Base-by-base conservation (phyloP, 2,888 invertebrate genomes). In the Agrochola litura region DNA sequence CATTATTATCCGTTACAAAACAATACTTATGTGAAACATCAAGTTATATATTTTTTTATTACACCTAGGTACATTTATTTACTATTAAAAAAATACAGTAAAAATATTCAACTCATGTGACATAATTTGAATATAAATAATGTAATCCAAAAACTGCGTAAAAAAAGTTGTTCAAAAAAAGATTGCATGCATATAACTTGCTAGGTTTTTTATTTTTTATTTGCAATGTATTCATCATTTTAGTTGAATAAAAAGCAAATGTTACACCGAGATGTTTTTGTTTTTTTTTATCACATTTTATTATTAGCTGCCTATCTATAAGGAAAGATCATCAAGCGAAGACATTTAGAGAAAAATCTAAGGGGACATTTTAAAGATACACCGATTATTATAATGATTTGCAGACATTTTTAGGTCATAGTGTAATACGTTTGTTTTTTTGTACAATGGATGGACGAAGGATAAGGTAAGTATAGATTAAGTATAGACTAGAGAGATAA, bases 271-370 rank as follows among this genome's bases (percentile, higher is more conserved):
- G 25, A 66, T 63, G 19, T 64, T 73, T 41, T 37, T 54, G 12
- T 30, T 73, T 56, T 66, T 74, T 52, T 41, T 37, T 63, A 76
- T 85, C 76, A 85, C 73, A 78, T 73, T 86, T 79, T 70, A 72
- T 64, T 71, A 61, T 60, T 77, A 79, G 60, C 69, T 65, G 69
- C 72, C 76, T 85, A 87, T 77, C 77, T 81, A 78, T 25, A 69
- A 76, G 61, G 66, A 69, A 76, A 58, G 66, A 77, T 76, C 12
- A 69, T 54, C 12, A 86, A 86, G 86, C 87, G 52, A 65, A 82
- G 79, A 85, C 77, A 87, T 79, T 81, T 70, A 84, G 84, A 72
- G 75, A 66, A 76, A 87, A 52, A 73, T 74, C 83, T 85, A 78
- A 72, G 43, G 56, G 74, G 52, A 82, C 66, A 76, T 64, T 86